phyloP scores from a whole-genome alignment of 2,113 vertebrate species.

The Centropus bengalensis region DNA sequence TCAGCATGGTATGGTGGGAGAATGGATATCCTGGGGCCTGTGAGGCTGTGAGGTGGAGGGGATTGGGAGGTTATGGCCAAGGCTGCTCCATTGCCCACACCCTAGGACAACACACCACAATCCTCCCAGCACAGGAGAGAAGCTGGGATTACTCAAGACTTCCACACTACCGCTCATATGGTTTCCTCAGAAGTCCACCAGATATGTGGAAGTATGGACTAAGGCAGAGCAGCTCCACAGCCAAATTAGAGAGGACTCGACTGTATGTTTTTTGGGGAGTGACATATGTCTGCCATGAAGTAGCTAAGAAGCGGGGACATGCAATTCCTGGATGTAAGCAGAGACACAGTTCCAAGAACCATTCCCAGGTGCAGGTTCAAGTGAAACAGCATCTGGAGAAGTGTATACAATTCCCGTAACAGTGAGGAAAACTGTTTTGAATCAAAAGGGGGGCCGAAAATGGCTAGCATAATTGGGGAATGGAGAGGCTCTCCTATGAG shows the following conservation, averaged over 20 bases:
- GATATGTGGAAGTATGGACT: background rate
- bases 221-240: background rate
- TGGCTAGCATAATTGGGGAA: slow-evolving; percentile 1
- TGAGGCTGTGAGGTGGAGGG: background rate
- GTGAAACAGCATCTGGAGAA: slow-evolving; percentile 1
- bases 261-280: background rate
- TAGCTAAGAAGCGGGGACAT: background rate
- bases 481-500: background rate
- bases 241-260: background rate
- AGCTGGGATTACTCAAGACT: background rate
- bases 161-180: fast-evolving
- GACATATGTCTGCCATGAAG: background rate
- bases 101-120: background rate
- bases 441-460: slow-evolving; percentile 12
- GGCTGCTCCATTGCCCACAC: background rate
- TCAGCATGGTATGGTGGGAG: fast-evolving
- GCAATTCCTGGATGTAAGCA: background rate
- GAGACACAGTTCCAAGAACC: background rate
- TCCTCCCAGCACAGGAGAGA: background rate
- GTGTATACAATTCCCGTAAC: background rate
- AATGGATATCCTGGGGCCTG: background rate
- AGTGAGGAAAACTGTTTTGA: slow-evolving; percentile 29
- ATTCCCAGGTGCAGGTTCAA: background rate
- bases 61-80: background rate
- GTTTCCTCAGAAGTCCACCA: background rate